Percentiles rank a stretch among this genome's conserved stretches.
phyloP scores from a whole-genome alignment of 1,140 invertebrate species.

The Drosophila malerkotliana region DNA sequence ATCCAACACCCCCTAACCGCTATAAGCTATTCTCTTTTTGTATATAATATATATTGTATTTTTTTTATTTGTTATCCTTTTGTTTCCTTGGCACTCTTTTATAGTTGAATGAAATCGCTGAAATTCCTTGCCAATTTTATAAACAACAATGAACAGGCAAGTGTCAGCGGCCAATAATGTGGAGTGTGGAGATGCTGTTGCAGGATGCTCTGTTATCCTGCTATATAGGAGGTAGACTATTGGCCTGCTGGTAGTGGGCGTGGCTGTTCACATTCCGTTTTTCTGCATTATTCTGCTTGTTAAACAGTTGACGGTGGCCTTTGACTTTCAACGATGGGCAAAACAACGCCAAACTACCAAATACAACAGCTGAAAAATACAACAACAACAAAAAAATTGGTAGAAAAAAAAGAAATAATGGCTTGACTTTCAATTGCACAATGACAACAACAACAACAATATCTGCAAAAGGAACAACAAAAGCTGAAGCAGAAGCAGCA shows the following conservation, averaged over 20 bases:
- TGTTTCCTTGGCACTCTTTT: constrained; percentile 10
- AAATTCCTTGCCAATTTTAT: constrained; percentile 63
- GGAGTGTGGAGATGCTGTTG: not conserved
- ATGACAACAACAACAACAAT: constrained; percentile 36
- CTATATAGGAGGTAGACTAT: not conserved
- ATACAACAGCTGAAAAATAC: constrained; percentile 20
- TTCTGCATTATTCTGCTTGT: constrained; percentile 74
- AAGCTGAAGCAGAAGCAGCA: constrained; percentile 17
- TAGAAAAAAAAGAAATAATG: constrained; percentile 49
- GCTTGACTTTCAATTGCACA: constrained; percentile 79
- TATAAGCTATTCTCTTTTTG: constrained; percentile 2
- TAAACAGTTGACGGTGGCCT: constrained; percentile 69
- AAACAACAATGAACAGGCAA: constrained; percentile 66
- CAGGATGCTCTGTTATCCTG: not conserved
- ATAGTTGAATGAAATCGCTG: constrained; percentile 54
- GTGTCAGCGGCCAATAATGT: constrained; percentile 33
- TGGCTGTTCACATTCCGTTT: constrained; percentile 14
- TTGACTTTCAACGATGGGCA: constrained; percentile 64
- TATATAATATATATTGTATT: not conserved
- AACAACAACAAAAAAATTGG: constrained; percentile 4
- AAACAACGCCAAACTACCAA: constrained; percentile 48
- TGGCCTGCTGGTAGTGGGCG: not conserved
- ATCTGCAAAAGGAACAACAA: not conserved
- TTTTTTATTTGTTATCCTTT: not conserved
- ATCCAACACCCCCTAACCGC: not conserved